Percentiles rank a stretch among this genome's conserved stretches.
Conservation (phyloP, 2,888 invertebrate species). For the Mimumesa dahlbomi region DNA sequence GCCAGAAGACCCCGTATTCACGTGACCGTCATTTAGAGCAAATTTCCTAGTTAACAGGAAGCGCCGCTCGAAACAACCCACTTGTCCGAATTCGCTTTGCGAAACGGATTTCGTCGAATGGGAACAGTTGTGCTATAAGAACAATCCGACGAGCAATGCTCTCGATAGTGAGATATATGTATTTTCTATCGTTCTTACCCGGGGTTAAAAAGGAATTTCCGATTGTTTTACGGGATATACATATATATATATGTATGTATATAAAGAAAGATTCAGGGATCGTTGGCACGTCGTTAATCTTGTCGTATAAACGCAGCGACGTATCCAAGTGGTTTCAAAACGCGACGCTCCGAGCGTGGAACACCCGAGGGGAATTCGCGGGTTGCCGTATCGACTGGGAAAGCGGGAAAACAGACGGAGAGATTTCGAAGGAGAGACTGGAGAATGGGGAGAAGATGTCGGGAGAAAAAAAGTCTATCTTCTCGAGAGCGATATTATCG, state of each 20-base stretch:
- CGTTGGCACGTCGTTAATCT: slow-evolving; percentile 2
- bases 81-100: background rate
- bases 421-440: background rate
- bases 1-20: slow-evolving; percentile 28
- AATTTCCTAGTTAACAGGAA: slow-evolving; percentile 49
- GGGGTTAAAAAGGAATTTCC: too few species aligned
- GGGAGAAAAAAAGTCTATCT: slow-evolving; percentile 46
- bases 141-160: too few species aligned
- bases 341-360: slow-evolving; percentile 4
- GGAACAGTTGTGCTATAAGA: too few species aligned
- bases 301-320: background rate
- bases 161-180: too few species aligned
- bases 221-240: too few species aligned
- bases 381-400: slow-evolving; percentile 4
- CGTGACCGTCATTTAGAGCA: slow-evolving; percentile 18
- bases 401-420: background rate
- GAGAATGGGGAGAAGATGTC: slow-evolving; percentile 4
- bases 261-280: too few species aligned
- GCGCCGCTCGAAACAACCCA: background rate
- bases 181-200: too few species aligned
- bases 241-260: too few species aligned
- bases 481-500: slow-evolving; percentile 66
- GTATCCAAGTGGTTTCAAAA: slow-evolving; percentile 2
- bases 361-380: slow-evolving; percentile 23
- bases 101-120: background rate